Percentiles rank a stretch among this genome's conserved stretches.
Conservation (phyloP, 92 coral and sea anemone genomes). For the Heliopora coerulea region DNA sequence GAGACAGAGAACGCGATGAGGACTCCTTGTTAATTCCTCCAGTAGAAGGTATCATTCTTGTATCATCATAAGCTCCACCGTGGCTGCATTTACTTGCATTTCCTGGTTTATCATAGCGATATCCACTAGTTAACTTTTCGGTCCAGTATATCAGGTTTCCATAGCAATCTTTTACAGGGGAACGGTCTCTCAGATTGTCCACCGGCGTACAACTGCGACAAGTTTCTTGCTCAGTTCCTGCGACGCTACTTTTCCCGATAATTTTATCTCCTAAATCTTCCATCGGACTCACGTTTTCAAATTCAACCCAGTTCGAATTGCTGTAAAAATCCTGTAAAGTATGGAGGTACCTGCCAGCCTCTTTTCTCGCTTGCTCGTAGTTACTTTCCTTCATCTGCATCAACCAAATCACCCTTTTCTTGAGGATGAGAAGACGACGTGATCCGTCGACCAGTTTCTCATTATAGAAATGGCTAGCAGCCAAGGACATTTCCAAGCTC, state of each 20-base stretch:
- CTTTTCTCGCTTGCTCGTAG: conserved; percentile 51
- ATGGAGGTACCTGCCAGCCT: conserved; percentile 62
- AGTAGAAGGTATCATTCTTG: conserved; percentile 14
- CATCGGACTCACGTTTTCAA: conserved; percentile 42
- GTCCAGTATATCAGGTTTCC: conserved; percentile 24
- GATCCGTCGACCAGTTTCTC: conserved; percentile 52
- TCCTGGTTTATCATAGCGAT: conserved; percentile 49
- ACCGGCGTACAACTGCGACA: conserved; percentile 49
- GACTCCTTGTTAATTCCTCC: conserved; percentile 66
- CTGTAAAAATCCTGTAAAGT: conserved; percentile 75
- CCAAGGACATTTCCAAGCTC: conserved; percentile 18
- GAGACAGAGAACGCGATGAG: background rate
- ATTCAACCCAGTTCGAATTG: conserved; percentile 66
- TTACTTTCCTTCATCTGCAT: conserved; percentile 17
- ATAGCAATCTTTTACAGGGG: conserved; percentile 34
- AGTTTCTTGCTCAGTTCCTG: conserved; percentile 50
- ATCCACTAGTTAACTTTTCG: conserved; percentile 62
- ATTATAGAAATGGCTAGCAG: conserved; percentile 61
- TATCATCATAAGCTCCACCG: conserved; percentile 51
- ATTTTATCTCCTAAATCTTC: conserved; percentile 32
- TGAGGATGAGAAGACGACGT: conserved; percentile 42
- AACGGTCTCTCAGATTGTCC: no score
- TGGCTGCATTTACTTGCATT: conserved; percentile 62
- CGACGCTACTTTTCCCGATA: conserved; percentile 12
- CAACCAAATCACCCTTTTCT: conserved; percentile 41